Conservation (phyloP, 2,797 vertebrate species). For the Eulemur rubriventer region DNA sequence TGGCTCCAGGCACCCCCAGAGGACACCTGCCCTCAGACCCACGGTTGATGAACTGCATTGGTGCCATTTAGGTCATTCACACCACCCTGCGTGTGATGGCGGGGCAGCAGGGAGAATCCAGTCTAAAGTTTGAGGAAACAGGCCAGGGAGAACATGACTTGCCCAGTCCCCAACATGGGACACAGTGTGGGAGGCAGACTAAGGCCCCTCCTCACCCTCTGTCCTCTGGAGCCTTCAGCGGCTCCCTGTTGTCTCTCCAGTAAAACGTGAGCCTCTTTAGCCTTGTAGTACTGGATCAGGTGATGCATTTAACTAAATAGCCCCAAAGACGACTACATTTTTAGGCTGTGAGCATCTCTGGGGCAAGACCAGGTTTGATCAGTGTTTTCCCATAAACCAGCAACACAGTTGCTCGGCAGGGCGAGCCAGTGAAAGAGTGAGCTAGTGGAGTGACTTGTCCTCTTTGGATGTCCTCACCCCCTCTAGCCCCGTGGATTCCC, state of each 20-base stretch:
- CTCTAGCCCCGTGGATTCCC: background rate
- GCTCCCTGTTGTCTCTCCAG: background rate
- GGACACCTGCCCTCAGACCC: background rate
- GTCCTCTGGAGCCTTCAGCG: background rate
- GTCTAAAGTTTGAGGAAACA: background rate
- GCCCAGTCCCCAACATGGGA: background rate
- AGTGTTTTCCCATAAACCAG: background rate
- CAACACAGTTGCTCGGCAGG: background rate
- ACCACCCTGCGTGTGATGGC: too few relatives aligned
- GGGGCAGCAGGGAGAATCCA: background rate
- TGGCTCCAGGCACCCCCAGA: background rate
- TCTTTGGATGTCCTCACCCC: background rate
- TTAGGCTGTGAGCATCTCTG: background rate
- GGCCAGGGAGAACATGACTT: background rate
- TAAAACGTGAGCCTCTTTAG: background rate
- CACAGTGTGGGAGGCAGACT: background rate
- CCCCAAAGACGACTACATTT: background rate
- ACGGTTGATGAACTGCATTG: background rate
- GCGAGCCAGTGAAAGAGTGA: background rate
- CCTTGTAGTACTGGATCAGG: background rate
- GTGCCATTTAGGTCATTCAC: background rate
- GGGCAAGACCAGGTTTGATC: background rate
- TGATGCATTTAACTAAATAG: background rate
- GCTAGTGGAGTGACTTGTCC: background rate
- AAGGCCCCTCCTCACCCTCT: background rate